Evolutionary conservation across 2,888 invertebrate genomes (phyloP).

Genomic region (Ellobium chinense): DNA sequence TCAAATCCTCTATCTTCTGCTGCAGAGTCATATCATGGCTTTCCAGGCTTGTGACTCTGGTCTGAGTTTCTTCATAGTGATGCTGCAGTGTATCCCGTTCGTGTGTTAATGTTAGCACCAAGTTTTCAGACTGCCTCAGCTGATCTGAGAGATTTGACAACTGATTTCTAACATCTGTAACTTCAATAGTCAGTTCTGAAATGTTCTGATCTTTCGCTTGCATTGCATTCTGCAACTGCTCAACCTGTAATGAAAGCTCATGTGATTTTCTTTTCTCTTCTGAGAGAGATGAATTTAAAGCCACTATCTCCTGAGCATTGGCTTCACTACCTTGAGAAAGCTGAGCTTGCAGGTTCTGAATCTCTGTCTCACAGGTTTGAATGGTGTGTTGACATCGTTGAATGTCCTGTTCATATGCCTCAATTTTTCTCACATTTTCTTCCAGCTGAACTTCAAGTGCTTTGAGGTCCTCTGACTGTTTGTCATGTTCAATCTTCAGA

Average conservation of each 20-base stretch:
- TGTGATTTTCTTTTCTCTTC: slow-evolving; percentile 16
- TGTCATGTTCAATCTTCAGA: background rate
- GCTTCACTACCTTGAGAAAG: slow-evolving; percentile 15
- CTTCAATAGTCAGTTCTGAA: background rate
- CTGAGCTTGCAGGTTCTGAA: background rate
- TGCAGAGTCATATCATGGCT: slow-evolving; percentile 8
- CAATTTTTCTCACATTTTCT: slow-evolving; percentile 15
- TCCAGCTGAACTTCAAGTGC: background rate
- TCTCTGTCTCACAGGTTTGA: slow-evolving; percentile 11
- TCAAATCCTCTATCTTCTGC: slow-evolving; percentile 25
- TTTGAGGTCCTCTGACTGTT: background rate
- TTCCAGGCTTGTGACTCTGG: background rate
- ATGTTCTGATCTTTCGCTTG: background rate
- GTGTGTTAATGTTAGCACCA: background rate
- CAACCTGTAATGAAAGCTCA: background rate
- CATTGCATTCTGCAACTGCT: background rate
- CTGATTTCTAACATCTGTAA: background rate
- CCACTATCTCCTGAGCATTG: background rate
- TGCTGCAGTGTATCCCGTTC: slow-evolving; percentile 25
- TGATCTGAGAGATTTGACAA: slow-evolving; percentile 36
- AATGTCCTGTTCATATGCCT: slow-evolving; percentile 22
- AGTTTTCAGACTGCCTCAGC: slow-evolving; percentile 35
- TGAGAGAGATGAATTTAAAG: slow-evolving; percentile 6
- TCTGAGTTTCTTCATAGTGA: slow-evolving; percentile 3
- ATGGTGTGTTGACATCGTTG: background rate